phyloP scores from a whole-genome alignment of 1,140 invertebrate species.

The Drosophila persimilis region DNA sequence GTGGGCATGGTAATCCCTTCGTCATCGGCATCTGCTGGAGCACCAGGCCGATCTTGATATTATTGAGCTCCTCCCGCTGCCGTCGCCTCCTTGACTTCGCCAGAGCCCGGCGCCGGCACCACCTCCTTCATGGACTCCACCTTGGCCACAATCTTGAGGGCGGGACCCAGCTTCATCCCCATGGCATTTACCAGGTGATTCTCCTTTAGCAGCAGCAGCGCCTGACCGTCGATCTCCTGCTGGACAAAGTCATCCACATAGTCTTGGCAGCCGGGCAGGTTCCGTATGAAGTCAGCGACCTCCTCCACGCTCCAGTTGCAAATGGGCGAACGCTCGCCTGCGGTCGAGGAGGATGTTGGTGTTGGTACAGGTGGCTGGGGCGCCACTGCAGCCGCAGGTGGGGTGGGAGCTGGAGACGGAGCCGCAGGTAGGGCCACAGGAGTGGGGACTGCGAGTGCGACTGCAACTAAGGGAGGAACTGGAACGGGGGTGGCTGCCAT shows the following conservation, averaged over 20 bases:
- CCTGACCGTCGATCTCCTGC: constrained; percentile 98
- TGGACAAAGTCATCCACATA: constrained; percentile 97
- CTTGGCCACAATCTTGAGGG: constrained; percentile 94
- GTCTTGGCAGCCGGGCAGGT: constrained; percentile 93
- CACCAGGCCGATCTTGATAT: constrained; percentile 29
- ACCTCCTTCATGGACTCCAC: constrained; percentile 82
- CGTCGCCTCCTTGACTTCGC: constrained; percentile 49
- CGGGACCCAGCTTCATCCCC: constrained; percentile 97
- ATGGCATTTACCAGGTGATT: constrained; percentile 97
- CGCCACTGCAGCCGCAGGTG: constrained; percentile 4
- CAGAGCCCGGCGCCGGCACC: constrained; percentile 17
- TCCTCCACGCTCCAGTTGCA: constrained; percentile 86
- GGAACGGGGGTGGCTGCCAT: no score
- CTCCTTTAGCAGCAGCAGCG: constrained; percentile 95
- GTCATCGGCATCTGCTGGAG: background rate
- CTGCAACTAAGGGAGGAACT: background rate
- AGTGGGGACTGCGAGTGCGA: background rate
- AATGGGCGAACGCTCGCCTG: constrained; percentile 53
- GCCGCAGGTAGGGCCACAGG: background rate
- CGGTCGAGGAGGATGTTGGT: constrained; percentile 1
- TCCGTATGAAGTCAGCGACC: constrained; percentile 93
- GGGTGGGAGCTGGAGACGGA: constrained; percentile 12
- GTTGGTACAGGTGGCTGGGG: constrained; percentile 14
- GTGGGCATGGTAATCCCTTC: background rate
- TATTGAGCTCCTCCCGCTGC: constrained; percentile 44